Percentiles rank a stretch among this genome's conserved stretches.
These are phyloP conservation scores for Florisuga fusca DNA, from an alignment of 2,797 vertebrate species.

Conservation along the genomic window DNA sequence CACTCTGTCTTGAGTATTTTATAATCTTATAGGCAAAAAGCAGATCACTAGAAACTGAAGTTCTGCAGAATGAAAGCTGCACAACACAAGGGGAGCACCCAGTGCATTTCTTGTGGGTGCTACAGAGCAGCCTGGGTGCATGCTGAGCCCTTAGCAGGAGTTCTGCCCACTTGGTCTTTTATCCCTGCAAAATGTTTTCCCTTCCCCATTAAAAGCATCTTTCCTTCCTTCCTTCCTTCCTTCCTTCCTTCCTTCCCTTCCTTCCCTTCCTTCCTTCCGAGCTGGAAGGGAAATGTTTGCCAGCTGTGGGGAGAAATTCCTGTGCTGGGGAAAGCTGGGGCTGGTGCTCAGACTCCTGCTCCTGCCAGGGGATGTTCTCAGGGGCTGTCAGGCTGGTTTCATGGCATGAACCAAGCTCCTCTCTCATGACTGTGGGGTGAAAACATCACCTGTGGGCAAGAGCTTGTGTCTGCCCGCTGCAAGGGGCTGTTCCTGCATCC, in stretches of 20 bases:
- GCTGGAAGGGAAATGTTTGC: rapidly evolving
- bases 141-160: neutral
- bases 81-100: rapidly evolving
- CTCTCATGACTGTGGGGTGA: neutral
- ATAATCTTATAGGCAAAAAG: neutral
- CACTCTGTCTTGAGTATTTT: neutral
- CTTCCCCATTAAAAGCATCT: neutral
- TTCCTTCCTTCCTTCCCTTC: too few species aligned
- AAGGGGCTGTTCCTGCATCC: rapidly evolving
- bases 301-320: neutral
- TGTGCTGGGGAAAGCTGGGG: neutral
- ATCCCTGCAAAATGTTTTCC: neutral
- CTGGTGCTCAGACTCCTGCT: neutral
- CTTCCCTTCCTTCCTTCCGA: neutral
- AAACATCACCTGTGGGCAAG: neutral
- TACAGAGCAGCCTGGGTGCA: neutral
- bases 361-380: neutral
- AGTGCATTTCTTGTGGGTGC: rapidly evolving
- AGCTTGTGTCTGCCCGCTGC: neutral
- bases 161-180: neutral
- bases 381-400: neutral
- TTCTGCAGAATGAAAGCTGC: neutral
- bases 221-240: neutral
- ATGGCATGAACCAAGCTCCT: neutral
- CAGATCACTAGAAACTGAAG: neutral